Evolutionary conservation across 2,113 vertebrate genomes (phyloP).

Genomic region (Octodon degus): DNA sequence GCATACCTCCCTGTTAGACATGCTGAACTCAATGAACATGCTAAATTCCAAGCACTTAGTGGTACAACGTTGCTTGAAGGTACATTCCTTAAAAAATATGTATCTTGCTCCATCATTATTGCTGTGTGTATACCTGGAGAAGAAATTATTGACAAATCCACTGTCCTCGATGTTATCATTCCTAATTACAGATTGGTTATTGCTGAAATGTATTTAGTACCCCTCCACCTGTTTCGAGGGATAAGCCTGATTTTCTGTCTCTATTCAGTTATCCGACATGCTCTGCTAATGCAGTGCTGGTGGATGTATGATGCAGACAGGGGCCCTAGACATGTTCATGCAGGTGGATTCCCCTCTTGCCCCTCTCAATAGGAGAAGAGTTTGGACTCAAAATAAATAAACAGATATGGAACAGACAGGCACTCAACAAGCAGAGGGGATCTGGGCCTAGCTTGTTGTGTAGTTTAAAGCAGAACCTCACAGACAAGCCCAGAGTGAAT

Average conservation of each 20-base stretch:
- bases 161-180: not conserved
- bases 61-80: not conserved
- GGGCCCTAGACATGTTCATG: not conserved
- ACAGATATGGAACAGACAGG: not conserved
- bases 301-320: not conserved
- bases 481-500: not conserved
- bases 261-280: not conserved
- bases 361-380: not conserved
- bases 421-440: not conserved
- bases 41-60: not conserved
- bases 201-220: constrained; percentile 33
- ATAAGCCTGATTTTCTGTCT: constrained; percentile 34
- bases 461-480: not conserved
- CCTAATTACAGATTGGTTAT: constrained; percentile 3
- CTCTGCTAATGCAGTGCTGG: not conserved
- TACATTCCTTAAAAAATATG: constrained; percentile 18
- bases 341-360: not conserved
- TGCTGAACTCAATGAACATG: not conserved
- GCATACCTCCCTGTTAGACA: not conserved
- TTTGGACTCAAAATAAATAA: not conserved
- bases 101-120: not conserved
- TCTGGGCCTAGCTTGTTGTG: not conserved
- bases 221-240: not conserved
- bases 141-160: constrained; percentile 37
- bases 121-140: not conserved